Conservation (phyloP, 2,888 invertebrate species). For the Lasioglossum vierecki region DNA sequence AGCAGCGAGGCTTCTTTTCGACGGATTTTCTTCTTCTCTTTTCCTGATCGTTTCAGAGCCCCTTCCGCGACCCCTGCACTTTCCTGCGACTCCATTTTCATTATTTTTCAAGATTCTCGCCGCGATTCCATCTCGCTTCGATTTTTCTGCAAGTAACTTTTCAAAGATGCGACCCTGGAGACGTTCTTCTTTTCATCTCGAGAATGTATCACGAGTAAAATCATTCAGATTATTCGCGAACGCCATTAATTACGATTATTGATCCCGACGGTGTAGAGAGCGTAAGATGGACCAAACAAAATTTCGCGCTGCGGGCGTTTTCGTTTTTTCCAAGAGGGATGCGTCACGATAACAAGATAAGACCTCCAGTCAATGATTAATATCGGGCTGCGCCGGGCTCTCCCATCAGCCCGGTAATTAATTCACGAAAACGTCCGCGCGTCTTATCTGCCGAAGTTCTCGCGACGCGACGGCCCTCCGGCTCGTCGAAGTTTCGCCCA, state of each 20-base stretch:
- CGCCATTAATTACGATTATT: background rate
- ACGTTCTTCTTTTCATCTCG: background rate
- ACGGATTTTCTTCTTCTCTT: constrained; percentile 20
- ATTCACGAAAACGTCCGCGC: constrained; percentile 65
- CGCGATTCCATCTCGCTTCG: background rate
- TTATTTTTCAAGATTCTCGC: constrained; percentile 33
- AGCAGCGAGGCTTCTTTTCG: constrained; percentile 20
- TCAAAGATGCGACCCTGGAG: background rate
- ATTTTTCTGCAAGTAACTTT: background rate
- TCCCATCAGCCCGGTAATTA: constrained; percentile 63
- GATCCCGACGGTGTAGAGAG: background rate
- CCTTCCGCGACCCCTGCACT: background rate
- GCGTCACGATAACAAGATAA: constrained; percentile 18
- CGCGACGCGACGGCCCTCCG: constrained; percentile 38
- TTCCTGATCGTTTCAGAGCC: constrained; percentile 20
- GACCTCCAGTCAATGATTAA: constrained; percentile 59
- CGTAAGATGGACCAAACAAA: background rate
- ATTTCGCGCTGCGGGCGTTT: background rate
- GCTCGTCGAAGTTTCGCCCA: constrained; percentile 63
- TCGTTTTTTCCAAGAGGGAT: background rate
- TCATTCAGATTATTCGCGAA: background rate
- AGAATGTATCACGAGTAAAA: background rate
- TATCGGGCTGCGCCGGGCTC: constrained; percentile 38
- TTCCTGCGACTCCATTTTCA: constrained; percentile 19
- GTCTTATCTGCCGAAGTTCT: constrained; percentile 65